phyloP scores from a whole-genome alignment of 2,113 vertebrate genomes.

The Solea solea region DNA sequence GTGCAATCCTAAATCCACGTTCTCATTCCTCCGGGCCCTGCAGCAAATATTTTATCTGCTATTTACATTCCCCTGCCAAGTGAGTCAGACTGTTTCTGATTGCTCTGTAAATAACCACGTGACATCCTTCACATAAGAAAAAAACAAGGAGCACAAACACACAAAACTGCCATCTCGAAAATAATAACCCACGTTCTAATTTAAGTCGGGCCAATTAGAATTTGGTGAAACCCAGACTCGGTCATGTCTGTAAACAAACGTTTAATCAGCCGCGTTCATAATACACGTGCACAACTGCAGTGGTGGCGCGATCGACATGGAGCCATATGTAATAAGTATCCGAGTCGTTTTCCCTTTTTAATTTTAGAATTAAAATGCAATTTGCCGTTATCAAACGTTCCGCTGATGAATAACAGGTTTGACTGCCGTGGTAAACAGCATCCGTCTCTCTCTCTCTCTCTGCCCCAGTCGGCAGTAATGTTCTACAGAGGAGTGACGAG shows the following conservation, averaged over 20 bases:
- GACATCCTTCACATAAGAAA: conserved; percentile 23
- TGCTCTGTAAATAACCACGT: conserved; percentile 40
- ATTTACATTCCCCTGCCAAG: conserved; percentile 42
- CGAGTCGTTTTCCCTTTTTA: neutral
- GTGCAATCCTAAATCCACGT: conserved; percentile 19
- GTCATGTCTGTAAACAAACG: conserved; percentile 54
- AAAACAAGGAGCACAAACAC: conserved; percentile 51
- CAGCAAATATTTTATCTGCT: conserved; percentile 34
- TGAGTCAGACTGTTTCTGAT: conserved; percentile 28
- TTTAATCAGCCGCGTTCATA: conserved; percentile 53
- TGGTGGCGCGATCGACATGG: conserved; percentile 6
- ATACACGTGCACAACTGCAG: conserved; percentile 46
- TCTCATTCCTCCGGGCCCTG: neutral
- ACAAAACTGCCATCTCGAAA: conserved; percentile 34
- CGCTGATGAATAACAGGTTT: conserved; percentile 29
- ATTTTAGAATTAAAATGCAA: conserved; percentile 8
- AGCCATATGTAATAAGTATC: conserved; percentile 14
- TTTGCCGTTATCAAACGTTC: conserved; percentile 30
- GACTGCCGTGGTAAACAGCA: conserved; percentile 46
- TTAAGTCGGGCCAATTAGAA: conserved; percentile 51
- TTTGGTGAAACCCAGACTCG: conserved; percentile 20
- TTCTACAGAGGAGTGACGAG: conserved; percentile 37
- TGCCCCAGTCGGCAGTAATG: conserved; percentile 44
- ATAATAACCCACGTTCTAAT: conserved; percentile 45
- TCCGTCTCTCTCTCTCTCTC: conserved; percentile 33